A percentile compares a stretch with the other conserved stretches of the same genome.
These are phyloP conservation scores for Eupleurogrammus muticus DNA, from an alignment of 2,797 vertebrate genomes.

Conservation along the genomic window DNA sequence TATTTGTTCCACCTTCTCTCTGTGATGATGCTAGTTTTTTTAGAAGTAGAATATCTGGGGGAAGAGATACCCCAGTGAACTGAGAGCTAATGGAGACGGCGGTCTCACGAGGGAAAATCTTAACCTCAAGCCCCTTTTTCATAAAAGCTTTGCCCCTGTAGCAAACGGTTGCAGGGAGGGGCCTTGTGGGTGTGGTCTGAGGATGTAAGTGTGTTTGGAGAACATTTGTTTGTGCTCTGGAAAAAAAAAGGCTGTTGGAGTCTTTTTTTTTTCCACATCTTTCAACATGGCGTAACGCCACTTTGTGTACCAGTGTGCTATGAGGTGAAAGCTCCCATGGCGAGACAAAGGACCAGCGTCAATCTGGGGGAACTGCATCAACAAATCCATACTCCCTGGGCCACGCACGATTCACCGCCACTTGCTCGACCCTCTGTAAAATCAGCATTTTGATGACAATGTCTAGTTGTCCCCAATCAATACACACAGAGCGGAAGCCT, in stretches of 20 bases:
- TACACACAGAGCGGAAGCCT: conserved; percentile 83
- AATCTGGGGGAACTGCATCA: conserved; percentile 52
- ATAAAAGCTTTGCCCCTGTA: conserved; percentile 83
- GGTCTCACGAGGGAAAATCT: conserved; percentile 67
- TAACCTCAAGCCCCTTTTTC: conserved; percentile 73
- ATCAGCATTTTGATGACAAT: conserved; percentile 87
- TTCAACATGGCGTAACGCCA: conserved; percentile 58
- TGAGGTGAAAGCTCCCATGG: conserved; percentile 69
- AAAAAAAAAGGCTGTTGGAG: conserved; percentile 53
- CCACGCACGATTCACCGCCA: conserved; percentile 58
- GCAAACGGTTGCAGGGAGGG: conserved; percentile 70
- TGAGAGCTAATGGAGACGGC: conserved; percentile 79
- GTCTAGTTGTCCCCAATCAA: conserved; percentile 88
- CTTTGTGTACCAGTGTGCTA: conserved; percentile 48
- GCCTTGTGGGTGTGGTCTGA: conserved; percentile 43
- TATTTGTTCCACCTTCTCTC: neutral
- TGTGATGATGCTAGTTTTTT: neutral
- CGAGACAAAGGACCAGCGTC: conserved; percentile 55
- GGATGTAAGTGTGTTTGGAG: conserved; percentile 63
- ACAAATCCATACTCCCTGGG: conserved; percentile 72
- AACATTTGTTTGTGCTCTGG: conserved; percentile 76
- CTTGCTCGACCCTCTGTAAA: conserved; percentile 82
- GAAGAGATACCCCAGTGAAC: conserved; percentile 47
- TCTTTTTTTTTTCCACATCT: conserved; percentile 56
- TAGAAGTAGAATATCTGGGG: conserved; percentile 36